Conservation (phyloP, 2,888 invertebrate genomes). For the Trissolcus brochymenae region DNA sequence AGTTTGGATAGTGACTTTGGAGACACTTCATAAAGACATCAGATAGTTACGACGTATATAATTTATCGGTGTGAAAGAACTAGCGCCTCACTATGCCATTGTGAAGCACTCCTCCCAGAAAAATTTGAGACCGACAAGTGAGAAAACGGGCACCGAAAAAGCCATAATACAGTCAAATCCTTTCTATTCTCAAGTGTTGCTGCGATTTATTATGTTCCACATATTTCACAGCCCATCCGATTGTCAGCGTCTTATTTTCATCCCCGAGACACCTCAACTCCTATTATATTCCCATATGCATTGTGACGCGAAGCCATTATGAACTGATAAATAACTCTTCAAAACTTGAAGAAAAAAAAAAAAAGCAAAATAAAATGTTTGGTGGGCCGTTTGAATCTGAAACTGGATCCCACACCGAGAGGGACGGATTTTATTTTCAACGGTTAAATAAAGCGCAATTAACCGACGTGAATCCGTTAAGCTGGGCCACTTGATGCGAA, state of each 20-base stretch:
- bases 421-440: conserved; percentile 20
- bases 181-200: conserved; percentile 55
- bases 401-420: background rate
- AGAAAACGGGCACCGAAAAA: conserved; percentile 46
- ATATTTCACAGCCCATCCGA: conserved; percentile 62
- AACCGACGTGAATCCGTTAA: conserved; percentile 69
- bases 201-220: conserved; percentile 56
- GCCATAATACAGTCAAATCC: conserved; percentile 56
- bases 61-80: conserved; percentile 7
- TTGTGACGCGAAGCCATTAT: conserved; percentile 66
- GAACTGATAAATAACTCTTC: conserved; percentile 69
- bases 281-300: conserved; percentile 54
- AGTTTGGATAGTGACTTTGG: too few species aligned
- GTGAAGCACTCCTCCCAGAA: background rate
- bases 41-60: background rate
- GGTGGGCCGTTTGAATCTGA: background rate
- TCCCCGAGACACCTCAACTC: conserved; percentile 60
- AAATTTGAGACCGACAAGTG: conserved; percentile 44
- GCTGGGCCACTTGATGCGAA: conserved; percentile 73
- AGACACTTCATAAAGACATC: conserved; percentile 3
- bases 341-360: background rate
- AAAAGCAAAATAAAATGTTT: background rate
- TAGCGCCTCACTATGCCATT: background rate
- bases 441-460: conserved; percentile 54
- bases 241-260: conserved; percentile 75